phyloP scores from a whole-genome alignment of 2,888 invertebrate genomes.

The Drosophila kanekoi region DNA sequence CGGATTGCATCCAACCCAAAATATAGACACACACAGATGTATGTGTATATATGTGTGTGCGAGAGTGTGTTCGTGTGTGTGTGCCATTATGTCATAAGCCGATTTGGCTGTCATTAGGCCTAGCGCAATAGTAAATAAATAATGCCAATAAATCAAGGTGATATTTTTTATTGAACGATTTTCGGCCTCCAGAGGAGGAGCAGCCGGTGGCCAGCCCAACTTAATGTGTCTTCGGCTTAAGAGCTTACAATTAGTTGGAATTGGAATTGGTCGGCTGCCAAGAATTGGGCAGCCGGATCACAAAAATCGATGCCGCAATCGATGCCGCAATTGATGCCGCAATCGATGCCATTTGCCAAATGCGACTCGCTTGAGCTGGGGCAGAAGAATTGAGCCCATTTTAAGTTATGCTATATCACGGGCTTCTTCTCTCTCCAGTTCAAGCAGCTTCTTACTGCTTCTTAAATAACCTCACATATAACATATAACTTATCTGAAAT shows the following conservation, averaged over 20 bases:
- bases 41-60: conserved; percentile 7
- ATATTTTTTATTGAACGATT: conserved; percentile 50
- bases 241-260: conserved; percentile 52
- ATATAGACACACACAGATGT: neutral
- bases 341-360: conserved; percentile 32
- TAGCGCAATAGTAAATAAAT: conserved; percentile 52
- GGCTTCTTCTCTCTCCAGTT: too few relatives aligned
- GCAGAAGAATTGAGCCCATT: neutral
- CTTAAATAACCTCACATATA: too few relatives aligned
- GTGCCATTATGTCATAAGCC: conserved; percentile 74
- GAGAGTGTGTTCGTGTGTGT: conserved; percentile 11
- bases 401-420: too few relatives aligned
- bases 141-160: conserved; percentile 74
- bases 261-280: neutral
- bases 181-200: conserved; percentile 5
- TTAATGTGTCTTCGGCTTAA: conserved; percentile 26
- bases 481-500: too few relatives aligned
- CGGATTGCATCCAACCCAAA: conserved; percentile 19
- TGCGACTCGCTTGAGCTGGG: conserved; percentile 13
- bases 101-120: conserved; percentile 60
- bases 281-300: conserved; percentile 25
- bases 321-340: conserved; percentile 22
- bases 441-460: too few relatives aligned
- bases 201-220: conserved; percentile 17
- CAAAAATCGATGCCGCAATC: conserved; percentile 11